Conservation (phyloP, 2,113 vertebrate species). For the Pseudopipra pipra region DNA sequence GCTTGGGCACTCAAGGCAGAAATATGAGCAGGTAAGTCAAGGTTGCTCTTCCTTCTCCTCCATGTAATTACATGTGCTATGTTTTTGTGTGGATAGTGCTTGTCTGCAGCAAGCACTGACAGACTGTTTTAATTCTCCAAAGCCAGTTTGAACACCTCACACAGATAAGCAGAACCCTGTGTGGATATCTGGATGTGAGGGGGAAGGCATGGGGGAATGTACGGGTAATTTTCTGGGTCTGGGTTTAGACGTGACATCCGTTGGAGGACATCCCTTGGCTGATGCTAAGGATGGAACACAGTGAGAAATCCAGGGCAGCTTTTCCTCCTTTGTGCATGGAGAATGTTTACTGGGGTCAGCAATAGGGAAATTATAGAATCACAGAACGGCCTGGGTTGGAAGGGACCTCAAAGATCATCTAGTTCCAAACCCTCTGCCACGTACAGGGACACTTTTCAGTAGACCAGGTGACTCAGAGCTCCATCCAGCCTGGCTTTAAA, state of each 20-base stretch:
- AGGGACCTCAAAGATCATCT: background rate
- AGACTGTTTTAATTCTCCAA: background rate
- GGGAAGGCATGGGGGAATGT: accelerated
- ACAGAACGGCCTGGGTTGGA: background rate
- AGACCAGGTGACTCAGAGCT: background rate
- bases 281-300: background rate
- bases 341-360: background rate
- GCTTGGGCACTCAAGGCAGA: background rate
- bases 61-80: background rate
- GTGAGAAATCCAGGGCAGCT: background rate
- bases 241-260: background rate
- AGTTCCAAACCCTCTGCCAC: background rate
- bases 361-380: background rate
- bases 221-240: background rate
- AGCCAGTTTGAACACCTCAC: background rate
- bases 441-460: background rate
- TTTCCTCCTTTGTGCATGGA: background rate
- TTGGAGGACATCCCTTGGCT: background rate
- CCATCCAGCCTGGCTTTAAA: background rate
- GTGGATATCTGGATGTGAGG: accelerated
- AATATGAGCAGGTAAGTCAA: constrained; percentile 9
- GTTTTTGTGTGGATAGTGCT: background rate
- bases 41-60: background rate
- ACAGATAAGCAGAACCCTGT: background rate
- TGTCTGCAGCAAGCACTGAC: background rate